Base-by-base conservation (phyloP, 92 coral and sea anemone species). In the Palythoa grandiflora region DNA sequence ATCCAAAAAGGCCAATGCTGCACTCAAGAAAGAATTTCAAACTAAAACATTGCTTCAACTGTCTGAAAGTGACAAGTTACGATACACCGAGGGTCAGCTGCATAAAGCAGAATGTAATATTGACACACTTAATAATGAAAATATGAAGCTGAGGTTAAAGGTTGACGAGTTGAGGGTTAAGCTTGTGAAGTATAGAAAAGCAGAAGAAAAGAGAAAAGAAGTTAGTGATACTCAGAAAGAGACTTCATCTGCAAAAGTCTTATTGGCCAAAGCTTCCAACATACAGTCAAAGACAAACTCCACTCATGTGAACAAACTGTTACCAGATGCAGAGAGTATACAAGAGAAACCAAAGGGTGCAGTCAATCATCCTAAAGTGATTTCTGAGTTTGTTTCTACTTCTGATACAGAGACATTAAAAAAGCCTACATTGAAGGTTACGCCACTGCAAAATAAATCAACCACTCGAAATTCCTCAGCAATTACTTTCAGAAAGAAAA, bases 41-140 rank as follows among this genome's bases (percentile, higher is more conserved):
- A 94, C 95, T 35, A 93, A 94, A 51, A 92, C 96, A 28, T 74
- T 97, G 40, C 95, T 93, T 57, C 96, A 92, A 65, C 78, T 96
- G 84, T 91, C 94, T 37, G 98, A 95, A 59, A 97, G 95, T 80
- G 98, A 95, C 93, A 92, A 93, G 86, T 91, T 96, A 38, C 97
- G 99, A 10, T 90, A 95, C 68, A 90, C 98, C 3, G 97, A 97
- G 73, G 93, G 85, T n/a, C 96, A 94, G 60, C 88, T 97, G 13
- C 94, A 97, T 84, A 84, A 92, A 77, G 90, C 95, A 39, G 99
- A 97, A 75, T 92, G 95, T 63, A 92, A 83, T 57, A 88, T 83
- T 48, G 99, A 97, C 83, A 86, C 88, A 75, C 84, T 95, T 5
- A 95, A 94, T 83, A 86, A 88, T 51, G 99, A 95, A 79, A 93